phyloP scores from a whole-genome alignment of 1,140 invertebrate genomes.

The Dendrolimus punctatus region DNA sequence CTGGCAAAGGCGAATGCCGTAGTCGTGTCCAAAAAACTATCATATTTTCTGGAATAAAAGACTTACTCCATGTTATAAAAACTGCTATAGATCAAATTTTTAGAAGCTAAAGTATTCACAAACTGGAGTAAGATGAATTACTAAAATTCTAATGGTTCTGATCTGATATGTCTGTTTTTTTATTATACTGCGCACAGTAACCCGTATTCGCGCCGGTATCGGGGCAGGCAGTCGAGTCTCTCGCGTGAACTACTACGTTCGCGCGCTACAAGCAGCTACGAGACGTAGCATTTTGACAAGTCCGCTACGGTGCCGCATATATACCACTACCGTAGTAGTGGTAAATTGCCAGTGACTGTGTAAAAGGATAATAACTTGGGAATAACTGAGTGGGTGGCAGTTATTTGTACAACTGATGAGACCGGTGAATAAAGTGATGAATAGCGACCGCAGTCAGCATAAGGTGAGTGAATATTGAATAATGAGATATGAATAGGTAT shows the following conservation, averaged over 20 bases:
- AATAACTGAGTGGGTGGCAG: slow-evolving; percentile 28
- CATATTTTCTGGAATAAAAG: no score
- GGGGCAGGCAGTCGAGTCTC: slow-evolving; percentile 46
- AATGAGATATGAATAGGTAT: slow-evolving; percentile 30
- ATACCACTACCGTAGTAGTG: slow-evolving; percentile 5
- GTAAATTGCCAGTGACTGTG: slow-evolving; percentile 31
- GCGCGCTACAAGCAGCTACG: slow-evolving; percentile 48
- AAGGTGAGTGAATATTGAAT: slow-evolving; percentile 54
- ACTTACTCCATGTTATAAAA: no score
- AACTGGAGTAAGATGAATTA: no score
- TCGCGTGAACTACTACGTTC: slow-evolving; percentile 46
- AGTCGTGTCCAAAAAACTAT: no score
- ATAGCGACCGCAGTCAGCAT: slow-evolving; percentile 9
- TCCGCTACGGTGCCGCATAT: slow-evolving; percentile 22
- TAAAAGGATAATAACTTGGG: slow-evolving; percentile 19
- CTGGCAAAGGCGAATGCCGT: no score
- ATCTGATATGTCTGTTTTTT: no score
- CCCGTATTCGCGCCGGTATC: slow-evolving; percentile 45
- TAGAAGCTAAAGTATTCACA: no score
- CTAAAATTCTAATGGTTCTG: no score
- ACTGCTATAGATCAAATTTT: no score
- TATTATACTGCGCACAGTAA: slow-evolving; percentile 35
- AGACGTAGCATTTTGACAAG: slow-evolving; percentile 29
- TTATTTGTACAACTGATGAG: slow-evolving; percentile 27
- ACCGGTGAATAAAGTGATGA: slow-evolving; percentile 10